Evolutionary conservation across 1,140 invertebrate species (phyloP).

Genomic region (Cryptotermes secundus): DNA sequence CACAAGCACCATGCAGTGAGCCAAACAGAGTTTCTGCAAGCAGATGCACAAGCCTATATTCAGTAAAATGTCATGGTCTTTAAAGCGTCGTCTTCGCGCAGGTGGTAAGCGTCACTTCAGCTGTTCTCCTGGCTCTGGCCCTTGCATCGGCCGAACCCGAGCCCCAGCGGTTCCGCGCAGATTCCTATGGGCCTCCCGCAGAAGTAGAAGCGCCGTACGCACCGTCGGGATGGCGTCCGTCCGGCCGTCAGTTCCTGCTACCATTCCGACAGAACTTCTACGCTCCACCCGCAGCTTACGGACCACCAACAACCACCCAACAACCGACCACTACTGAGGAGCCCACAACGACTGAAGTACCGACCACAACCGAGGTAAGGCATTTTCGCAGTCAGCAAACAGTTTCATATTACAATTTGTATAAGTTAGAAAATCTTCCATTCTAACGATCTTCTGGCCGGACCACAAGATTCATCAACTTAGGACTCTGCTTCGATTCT

Average conservation of each 20-base stretch:
- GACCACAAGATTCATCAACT: too few relatives aligned
- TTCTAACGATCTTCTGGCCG: too few relatives aligned
- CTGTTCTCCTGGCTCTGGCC: constrained; percentile 1
- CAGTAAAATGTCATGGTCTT: neutral
- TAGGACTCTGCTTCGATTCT: too few relatives aligned
- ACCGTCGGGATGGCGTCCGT: constrained; percentile 31
- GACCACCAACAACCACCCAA: constrained; percentile 16
- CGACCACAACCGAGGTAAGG: constrained; percentile 29
- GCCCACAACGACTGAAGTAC: constrained; percentile 24
- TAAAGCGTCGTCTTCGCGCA: neutral
- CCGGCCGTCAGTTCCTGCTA: constrained; percentile 33
- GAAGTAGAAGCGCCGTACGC: constrained; percentile 27
- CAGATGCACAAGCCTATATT: too few relatives aligned
- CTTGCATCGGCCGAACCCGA: neutral
- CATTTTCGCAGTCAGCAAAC: too few relatives aligned
- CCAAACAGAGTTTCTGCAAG: too few relatives aligned
- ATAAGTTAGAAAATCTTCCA: too few relatives aligned
- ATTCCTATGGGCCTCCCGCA: neutral
- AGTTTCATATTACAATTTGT: too few relatives aligned
- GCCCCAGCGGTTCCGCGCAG: neutral
- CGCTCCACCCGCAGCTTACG: neutral
- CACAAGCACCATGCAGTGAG: too few relatives aligned
- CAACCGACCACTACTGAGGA: constrained; percentile 16
- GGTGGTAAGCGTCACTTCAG: neutral
- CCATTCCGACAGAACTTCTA: constrained; percentile 28